Evolutionary conservation across 2,888 invertebrate species (phyloP).

Genomic region (Dryococelus australis): DNA sequence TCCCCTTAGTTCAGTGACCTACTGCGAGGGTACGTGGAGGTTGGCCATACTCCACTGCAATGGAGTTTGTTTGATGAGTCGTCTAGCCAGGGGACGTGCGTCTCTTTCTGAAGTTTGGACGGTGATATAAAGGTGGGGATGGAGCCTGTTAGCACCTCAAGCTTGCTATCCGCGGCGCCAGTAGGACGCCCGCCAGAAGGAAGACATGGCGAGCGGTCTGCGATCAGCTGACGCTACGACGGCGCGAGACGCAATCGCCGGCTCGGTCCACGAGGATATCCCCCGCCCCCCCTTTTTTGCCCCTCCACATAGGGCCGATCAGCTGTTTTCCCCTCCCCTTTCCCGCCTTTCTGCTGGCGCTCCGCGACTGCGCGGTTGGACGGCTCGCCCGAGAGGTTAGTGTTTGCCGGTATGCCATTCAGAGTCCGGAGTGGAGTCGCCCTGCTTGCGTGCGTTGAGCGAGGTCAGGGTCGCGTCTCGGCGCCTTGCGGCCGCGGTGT

Average conservation of each 20-base stretch:
- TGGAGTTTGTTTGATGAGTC: too few species aligned
- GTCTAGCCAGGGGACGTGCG: too few species aligned
- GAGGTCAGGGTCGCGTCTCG: conserved; percentile 24
- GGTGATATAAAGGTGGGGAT: too few species aligned
- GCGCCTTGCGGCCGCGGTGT: background rate
- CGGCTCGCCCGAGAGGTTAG: background rate
- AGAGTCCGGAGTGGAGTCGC: background rate
- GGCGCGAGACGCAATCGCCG: background rate
- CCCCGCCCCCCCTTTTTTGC: background rate
- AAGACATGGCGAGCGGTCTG: background rate
- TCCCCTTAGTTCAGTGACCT: too few species aligned
- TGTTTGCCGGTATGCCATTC: conserved; percentile 16
- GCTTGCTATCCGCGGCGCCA: too few species aligned
- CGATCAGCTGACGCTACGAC: too few species aligned
- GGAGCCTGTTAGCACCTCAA: too few species aligned
- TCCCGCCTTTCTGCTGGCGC: background rate
- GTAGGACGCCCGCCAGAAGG: too few species aligned
- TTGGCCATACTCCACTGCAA: too few species aligned
- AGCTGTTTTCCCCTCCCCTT: conserved; percentile 18
- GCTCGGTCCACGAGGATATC: background rate
- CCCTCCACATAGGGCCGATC: background rate
- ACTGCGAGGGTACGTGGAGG: too few species aligned
- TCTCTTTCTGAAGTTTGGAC: too few species aligned
- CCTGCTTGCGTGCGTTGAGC: background rate
- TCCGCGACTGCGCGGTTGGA: background rate